A percentile compares a stretch with the other conserved stretches of the same genome.
Conservation (phyloP, 2,113 vertebrate species). For the Peucedramus taeniatus region DNA sequence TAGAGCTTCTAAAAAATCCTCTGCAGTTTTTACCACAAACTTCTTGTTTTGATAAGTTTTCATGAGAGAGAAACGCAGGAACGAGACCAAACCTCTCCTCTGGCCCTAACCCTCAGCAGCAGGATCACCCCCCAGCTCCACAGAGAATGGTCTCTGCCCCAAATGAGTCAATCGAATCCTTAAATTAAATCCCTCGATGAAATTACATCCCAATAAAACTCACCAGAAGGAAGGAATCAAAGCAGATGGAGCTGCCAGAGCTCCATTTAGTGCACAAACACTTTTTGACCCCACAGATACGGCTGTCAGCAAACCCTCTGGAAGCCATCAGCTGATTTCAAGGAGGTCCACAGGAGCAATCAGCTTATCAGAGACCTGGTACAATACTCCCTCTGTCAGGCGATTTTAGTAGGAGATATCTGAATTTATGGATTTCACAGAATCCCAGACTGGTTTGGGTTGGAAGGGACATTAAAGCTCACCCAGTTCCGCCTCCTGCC, state of each 20-base stretch:
- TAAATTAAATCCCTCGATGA: not conserved
- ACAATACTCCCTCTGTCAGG: not conserved
- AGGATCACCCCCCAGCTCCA: not conserved
- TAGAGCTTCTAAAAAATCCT: not conserved
- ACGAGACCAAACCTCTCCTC: not conserved
- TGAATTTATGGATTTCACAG: not conserved
- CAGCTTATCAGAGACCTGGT: not conserved
- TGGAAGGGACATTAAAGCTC: not conserved
- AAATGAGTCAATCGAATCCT: not conserved
- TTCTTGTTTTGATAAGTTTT: not conserved
- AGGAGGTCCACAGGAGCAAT: not conserved
- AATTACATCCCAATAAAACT: not conserved
- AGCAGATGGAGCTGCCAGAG: not conserved
- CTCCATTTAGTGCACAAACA: not conserved
- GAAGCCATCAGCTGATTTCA: not conserved
- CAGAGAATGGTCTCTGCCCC: not conserved
- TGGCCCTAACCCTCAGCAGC: not conserved
- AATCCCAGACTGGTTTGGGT: not conserved
- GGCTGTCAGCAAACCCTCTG: not conserved
- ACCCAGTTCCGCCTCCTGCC: not conserved
- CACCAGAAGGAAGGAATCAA: not conserved
- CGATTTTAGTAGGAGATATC: not conserved
- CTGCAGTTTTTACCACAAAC: not conserved
- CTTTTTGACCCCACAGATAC: not conserved
- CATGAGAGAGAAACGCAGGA: not conserved